Conservation (phyloP, 2,888 invertebrate species). For the Tiphia femorata region DNA sequence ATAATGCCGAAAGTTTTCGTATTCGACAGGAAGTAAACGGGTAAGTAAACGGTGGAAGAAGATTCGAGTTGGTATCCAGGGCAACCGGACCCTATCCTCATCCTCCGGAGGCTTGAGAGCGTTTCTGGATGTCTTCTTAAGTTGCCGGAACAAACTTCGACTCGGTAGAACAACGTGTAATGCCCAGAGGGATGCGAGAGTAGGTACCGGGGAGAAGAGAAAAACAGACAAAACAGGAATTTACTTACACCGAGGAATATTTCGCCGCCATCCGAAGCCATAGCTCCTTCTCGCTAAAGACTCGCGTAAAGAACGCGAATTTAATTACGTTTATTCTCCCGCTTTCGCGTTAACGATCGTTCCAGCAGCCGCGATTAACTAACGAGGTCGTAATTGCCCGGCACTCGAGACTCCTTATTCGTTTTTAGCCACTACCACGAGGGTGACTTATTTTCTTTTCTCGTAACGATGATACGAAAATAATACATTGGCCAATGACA, state of each 20-base stretch:
- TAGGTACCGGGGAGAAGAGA: constrained; percentile 24
- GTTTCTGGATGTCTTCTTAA: constrained; percentile 58
- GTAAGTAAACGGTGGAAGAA: constrained; percentile 45
- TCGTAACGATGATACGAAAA: no score
- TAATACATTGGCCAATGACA: no score
- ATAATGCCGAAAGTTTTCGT: constrained; percentile 40
- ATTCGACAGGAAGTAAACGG: constrained; percentile 47
- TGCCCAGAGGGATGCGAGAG: constrained; percentile 41
- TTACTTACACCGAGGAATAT: constrained; percentile 46
- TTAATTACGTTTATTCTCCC: constrained; percentile 3
- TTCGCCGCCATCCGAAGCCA: constrained; percentile 25
- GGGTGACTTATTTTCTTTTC: no score
- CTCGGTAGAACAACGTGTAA: constrained; percentile 53
- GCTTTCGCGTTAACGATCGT: constrained; percentile 12
- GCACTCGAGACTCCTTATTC: no score
- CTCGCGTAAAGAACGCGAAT: constrained; percentile 8
- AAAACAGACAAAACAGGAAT: constrained; percentile 38
- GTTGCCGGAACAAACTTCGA: constrained; percentile 58
- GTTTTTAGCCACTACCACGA: no score
- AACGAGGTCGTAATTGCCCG: no score
- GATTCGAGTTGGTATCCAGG: constrained; percentile 57
- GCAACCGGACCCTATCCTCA: constrained; percentile 57
- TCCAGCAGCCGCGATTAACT: no score
- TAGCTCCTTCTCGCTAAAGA: constrained; percentile 15
- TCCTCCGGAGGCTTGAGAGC: constrained; percentile 43